Base-by-base conservation (phyloP, 2,113 vertebrate genomes). In the Hemibagrus wyckioides region DNA sequence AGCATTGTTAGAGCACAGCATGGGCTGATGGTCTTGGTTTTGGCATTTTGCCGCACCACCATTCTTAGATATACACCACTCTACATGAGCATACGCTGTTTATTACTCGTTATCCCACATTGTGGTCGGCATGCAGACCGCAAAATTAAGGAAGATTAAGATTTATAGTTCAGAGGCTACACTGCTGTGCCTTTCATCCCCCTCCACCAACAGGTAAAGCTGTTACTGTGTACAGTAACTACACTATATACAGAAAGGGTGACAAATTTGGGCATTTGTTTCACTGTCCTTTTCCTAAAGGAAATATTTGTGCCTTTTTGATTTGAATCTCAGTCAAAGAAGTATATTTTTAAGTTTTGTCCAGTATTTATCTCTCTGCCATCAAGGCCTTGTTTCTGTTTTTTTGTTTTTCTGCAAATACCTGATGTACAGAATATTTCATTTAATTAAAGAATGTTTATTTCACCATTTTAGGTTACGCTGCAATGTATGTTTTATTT, bases 261-360 rank as follows among this genome's bases (percentile, higher is more conserved):
- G 59, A 80, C 21, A 84, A 86, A 86, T 56, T n/a, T 85, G 85
- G 85, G 85, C 87, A 88, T 88, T 90, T 65, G 15, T 81, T 89
- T 87, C 77, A 87, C 76, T 19, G 85, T 85, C 79, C 85, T 84
- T 89, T 85, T 61, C 39, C 81, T 9, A 67, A 90, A 88, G 30
- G 84, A 77, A 90, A 54, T 59, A 81, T 86, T 76, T 90, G 85
- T 90, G 89, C 89, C 89, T 90, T 88, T 77, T 83, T 65, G 15
- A 61, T 80, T 86, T 80, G 77, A 56, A 48, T 80, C 69, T 83
- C 44, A 81, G 57, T 80, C 48, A 90, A 88, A 41, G 50, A 75
- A 88, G 81, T 84, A 56, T 69, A 87, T 83, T 54, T 82, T 86
- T 80, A 3, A 61, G 71, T 88, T 85, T 33, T 67, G 81, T 84